Evolutionary conservation across 30 jellyfish, hydroid and myxozoan species (phyloP).

Genomic region (Pelagia noctiluca): DNA sequence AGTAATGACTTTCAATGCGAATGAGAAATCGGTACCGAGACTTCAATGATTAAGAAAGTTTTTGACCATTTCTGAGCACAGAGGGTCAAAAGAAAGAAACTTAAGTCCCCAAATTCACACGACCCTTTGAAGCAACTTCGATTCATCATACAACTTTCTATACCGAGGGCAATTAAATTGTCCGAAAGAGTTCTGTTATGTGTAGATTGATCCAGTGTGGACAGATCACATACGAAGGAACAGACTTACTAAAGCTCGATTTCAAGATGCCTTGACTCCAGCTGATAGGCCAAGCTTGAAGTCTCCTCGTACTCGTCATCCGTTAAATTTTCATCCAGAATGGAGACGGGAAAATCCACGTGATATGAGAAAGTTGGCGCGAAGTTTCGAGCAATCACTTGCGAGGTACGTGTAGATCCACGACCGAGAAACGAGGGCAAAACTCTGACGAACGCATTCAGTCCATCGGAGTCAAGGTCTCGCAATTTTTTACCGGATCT

Average conservation of each 20-base stretch:
- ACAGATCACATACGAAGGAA: not conserved
- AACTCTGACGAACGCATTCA: constrained; percentile 63
- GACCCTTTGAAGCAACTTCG: too few relatives aligned
- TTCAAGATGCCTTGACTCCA: constrained; percentile 64
- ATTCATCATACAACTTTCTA: too few relatives aligned
- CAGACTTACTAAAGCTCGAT: constrained; percentile 72
- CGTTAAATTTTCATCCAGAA: constrained; percentile 25
- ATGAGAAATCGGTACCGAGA: too few relatives aligned
- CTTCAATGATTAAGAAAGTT: too few relatives aligned
- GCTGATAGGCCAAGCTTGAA: constrained; percentile 65
- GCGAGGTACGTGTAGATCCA: constrained; percentile 49
- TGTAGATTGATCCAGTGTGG: too few relatives aligned
- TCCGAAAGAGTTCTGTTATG: too few relatives aligned
- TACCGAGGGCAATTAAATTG: too few relatives aligned
- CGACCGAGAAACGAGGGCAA: constrained; percentile 63
- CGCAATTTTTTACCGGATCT: not conserved
- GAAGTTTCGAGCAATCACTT: constrained; percentile 53
- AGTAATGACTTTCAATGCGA: too few relatives aligned
- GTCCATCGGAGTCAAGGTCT: constrained; percentile 25
- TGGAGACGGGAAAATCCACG: constrained; percentile 79
- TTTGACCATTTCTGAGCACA: too few relatives aligned
- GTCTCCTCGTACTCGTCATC: constrained; percentile 42
- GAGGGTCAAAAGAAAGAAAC: too few relatives aligned
- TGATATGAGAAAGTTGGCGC: constrained; percentile 83
- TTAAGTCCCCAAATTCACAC: too few relatives aligned